Conservation (phyloP, 2,888 invertebrate species). For the Didymodactylos carnosus region DNA sequence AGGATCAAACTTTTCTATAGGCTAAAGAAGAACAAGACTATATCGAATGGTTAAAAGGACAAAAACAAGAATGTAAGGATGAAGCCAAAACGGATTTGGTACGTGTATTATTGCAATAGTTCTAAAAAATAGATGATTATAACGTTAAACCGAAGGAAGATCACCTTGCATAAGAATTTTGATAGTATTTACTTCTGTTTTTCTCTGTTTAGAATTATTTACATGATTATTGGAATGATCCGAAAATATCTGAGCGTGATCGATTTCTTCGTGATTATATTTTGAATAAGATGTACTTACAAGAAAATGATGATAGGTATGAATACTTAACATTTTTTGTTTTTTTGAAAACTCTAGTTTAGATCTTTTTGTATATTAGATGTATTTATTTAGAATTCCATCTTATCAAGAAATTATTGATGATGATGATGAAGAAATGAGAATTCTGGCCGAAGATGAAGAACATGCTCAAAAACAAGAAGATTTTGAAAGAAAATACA, state of each 20-base stretch:
- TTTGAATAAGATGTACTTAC: constrained; percentile 51
- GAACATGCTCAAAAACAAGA: constrained; percentile 56
- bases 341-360: neutral
- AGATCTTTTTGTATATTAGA: neutral
- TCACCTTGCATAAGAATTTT: neutral
- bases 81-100: constrained; percentile 3
- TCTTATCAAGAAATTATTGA: constrained; percentile 46
- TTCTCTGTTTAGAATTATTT: constrained; percentile 44
- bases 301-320: constrained; percentile 27
- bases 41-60: constrained; percentile 58
- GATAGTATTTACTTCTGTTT: neutral
- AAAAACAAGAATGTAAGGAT: constrained; percentile 23
- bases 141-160: neutral
- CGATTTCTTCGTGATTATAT: constrained; percentile 77
- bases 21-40: constrained; percentile 43
- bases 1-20: constrained; percentile 16
- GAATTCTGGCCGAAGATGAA: constrained; percentile 55
- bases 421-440: constrained; percentile 22
- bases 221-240: constrained; percentile 63
- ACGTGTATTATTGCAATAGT: neutral
- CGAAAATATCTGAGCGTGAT: constrained; percentile 59
- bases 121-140: neutral
- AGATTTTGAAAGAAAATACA: constrained; percentile 77
- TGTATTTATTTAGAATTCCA: constrained; percentile 23
- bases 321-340: too few species aligned